Evolutionary conservation across 2,797 vertebrate genomes (phyloP).

Genomic region (Acomys russatus): DNA sequence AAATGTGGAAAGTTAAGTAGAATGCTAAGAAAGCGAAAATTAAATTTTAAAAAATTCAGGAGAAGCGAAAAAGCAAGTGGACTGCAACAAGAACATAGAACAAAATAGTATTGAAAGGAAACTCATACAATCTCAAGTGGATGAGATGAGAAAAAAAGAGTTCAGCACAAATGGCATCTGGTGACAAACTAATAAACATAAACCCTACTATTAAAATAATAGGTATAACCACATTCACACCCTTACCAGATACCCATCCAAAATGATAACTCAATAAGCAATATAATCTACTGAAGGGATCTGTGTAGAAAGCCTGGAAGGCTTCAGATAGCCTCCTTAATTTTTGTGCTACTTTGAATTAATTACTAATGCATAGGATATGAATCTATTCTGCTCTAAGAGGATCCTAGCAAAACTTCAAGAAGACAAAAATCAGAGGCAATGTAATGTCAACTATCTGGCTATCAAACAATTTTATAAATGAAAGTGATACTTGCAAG

Average conservation of each 20-base stretch:
- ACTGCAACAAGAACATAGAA: neutral
- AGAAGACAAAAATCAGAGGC: slow-evolving; percentile 19
- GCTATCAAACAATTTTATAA: slow-evolving; percentile 29
- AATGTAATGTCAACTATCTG: neutral
- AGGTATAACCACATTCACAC: neutral
- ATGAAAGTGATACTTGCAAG: neutral
- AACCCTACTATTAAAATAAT: neutral
- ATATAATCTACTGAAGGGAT: neutral
- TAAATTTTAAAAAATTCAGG: neutral
- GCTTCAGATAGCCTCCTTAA: slow-evolving; percentile 11
- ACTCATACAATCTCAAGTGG: neutral
- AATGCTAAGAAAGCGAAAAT: neutral
- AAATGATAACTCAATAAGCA: slow-evolving; percentile 18
- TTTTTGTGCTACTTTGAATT: neutral
- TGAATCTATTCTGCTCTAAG: neutral
- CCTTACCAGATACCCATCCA: neutral
- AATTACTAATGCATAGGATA: slow-evolving; percentile 13
- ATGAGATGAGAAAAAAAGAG: neutral
- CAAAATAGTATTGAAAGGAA: neutral
- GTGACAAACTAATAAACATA: neutral
- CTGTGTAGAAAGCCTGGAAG: neutral
- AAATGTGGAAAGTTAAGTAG: neutral
- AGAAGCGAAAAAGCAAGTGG: neutral
- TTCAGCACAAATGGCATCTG: neutral
- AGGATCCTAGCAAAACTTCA: slow-evolving; percentile 23